Base-by-base conservation (phyloP, 2,113 vertebrate genomes). In the Anoura caudifer region DNA sequence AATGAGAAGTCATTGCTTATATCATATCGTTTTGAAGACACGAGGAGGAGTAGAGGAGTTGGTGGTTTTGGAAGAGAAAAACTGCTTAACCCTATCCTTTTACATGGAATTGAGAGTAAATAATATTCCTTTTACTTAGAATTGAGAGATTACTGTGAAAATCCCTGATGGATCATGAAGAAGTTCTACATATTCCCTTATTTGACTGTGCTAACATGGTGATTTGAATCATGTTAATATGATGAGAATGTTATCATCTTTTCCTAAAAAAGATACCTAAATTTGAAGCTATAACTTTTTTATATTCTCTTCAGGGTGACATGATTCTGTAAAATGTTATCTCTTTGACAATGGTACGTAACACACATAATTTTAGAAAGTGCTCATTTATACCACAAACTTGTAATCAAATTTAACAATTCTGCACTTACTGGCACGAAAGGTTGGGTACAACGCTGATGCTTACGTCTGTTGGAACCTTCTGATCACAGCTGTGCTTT, bases 261-360 rank as follows among this genome's bases (percentile, higher is more conserved):
- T 67, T 89, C 19, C 33, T 70, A 52, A n/a, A 88, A 65, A 88
- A 90, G 33, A 73, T 28, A 5, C 3, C 13, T 36, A 69, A 6
- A 79, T 9, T 79, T n/a, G 65, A 93, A 75, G n/a, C 26, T 6
- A 82, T 13, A 50, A 47, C 5, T 54, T 91, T 43, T 69, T 15
- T 11, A 45, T 45, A 75, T 31, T 79, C 47, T 26, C 33, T 85
- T n/a, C 5, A 70, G 45, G 15, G 15, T 81, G 33, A 70, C 14
- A 43, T 28, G 61, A 86, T 83, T 93, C 15, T 95, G 96, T 84
- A 16, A 67, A 16, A 88, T 80, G 24, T 45, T 19, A 10, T 0
- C 13, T 91, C 33, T 96, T 97, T 96, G 28, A 65, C 77, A 92
- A 83, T 93, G 94, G 82, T 91, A 97, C 96, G 77, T 90, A 95